Percentiles rank a stretch among this genome's conserved stretches.
Conservation (phyloP, 2,888 invertebrate genomes). For the Marronus borbonicus region DNA sequence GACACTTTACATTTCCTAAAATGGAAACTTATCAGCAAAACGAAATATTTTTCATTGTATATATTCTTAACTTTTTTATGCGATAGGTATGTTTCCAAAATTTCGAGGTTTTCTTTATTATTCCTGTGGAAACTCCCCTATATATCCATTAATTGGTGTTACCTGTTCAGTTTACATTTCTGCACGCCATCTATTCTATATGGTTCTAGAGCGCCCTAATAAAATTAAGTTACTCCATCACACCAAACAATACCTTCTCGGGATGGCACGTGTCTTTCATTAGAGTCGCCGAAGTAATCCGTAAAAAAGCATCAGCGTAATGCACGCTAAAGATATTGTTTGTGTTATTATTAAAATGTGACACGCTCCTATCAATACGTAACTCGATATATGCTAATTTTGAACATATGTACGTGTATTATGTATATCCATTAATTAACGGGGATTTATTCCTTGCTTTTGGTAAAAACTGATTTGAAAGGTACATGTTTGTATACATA, state of each 20-base stretch:
- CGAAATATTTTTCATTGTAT: too few relatives aligned
- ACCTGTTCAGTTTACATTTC: not conserved
- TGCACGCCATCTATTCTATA: constrained; percentile 1
- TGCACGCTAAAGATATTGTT: constrained; percentile 40
- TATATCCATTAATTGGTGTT: not conserved
- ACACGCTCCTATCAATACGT: constrained; percentile 31
- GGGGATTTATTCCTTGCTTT: too few relatives aligned
- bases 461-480: too few relatives aligned
- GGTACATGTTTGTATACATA: too few relatives aligned
- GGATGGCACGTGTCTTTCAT: constrained; percentile 61
- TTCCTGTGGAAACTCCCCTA: not conserved
- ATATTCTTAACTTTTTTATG: too few relatives aligned
- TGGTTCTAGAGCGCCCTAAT: constrained; percentile 19
- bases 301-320: constrained; percentile 54
- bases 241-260: constrained; percentile 57
- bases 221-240: constrained; percentile 20
- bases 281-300: constrained; percentile 59
- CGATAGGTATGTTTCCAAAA: too few relatives aligned
- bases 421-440: not conserved
- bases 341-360: constrained; percentile 42
- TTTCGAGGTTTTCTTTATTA: too few relatives aligned
- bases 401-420: not conserved
- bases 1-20: too few relatives aligned
- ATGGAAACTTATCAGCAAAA: too few relatives aligned
- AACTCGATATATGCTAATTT: constrained; percentile 30